Evolutionary conservation across 2,888 invertebrate genomes (phyloP).

Genomic region (Melangyna quadrimaculata): DNA sequence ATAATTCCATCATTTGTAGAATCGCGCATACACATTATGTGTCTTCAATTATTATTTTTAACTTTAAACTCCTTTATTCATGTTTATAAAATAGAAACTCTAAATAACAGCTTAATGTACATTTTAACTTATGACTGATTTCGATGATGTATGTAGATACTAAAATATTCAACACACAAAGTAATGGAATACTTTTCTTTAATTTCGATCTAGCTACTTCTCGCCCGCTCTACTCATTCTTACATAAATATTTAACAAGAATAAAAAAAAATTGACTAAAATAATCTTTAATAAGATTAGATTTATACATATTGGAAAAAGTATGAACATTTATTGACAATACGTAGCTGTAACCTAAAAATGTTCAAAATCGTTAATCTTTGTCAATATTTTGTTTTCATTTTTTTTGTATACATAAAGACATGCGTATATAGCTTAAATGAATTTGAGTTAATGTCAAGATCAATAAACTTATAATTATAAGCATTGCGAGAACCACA

Average conservation of each 20-base stretch:
- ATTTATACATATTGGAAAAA: neutral
- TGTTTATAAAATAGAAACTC: too few relatives aligned
- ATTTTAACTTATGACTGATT: too few relatives aligned
- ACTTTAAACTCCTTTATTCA: too few relatives aligned
- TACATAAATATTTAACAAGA: neutral
- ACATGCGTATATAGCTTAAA: neutral
- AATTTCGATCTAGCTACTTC: too few relatives aligned
- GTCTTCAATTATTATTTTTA: too few relatives aligned
- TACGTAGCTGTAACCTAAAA: neutral
- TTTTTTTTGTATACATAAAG: neutral
- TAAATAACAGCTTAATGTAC: too few relatives aligned
- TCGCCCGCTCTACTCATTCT: too few relatives aligned
- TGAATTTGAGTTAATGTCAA: neutral
- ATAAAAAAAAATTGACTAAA: neutral
- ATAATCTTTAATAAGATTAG: neutral
- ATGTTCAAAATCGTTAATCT: neutral
- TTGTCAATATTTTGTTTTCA: neutral
- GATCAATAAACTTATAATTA: constrained; percentile 23
- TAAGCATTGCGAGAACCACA: neutral
- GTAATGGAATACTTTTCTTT: too few relatives aligned
- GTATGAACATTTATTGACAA: neutral
- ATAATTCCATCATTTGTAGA: too few relatives aligned
- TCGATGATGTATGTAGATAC: too few relatives aligned
- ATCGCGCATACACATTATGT: too few relatives aligned
- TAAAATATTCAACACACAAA: too few relatives aligned